phyloP scores from a whole-genome alignment of 1,140 invertebrate species.

The Drosophila elegans region DNA sequence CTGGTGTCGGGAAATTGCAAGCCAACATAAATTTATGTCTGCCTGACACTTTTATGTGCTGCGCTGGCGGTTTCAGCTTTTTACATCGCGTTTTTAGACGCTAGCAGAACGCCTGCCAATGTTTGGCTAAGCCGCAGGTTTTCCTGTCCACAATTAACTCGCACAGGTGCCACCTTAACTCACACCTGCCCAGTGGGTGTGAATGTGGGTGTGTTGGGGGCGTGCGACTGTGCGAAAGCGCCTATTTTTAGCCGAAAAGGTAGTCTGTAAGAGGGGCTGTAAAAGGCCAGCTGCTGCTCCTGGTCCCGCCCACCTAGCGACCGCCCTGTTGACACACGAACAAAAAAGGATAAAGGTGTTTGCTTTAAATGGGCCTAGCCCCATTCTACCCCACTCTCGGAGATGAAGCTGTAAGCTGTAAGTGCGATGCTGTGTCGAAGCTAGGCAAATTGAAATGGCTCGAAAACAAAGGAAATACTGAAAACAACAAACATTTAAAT shows the following conservation, averaged over 20 bases:
- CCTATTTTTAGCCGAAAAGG: slow-evolving; percentile 67
- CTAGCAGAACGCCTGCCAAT: slow-evolving; percentile 50
- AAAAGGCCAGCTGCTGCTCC: slow-evolving; percentile 65
- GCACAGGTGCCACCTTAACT: slow-evolving; percentile 26
- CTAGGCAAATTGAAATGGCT: slow-evolving; percentile 49
- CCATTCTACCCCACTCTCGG: slow-evolving; percentile 4
- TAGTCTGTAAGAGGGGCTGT: slow-evolving; percentile 47
- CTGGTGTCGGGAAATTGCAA: slow-evolving; percentile 53
- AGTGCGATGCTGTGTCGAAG: slow-evolving; percentile 47
- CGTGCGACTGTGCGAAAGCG: slow-evolving; percentile 24
- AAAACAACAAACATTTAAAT: slow-evolving; percentile 54
- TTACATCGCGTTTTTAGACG: slow-evolving; percentile 59
- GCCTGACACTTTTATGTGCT: slow-evolving; percentile 74
- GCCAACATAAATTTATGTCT: slow-evolving; percentile 72
- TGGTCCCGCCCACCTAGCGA: not conserved
- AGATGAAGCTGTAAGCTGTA: slow-evolving; percentile 46
- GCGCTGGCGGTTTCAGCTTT: slow-evolving; percentile 57
- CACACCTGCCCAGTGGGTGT: slow-evolving; percentile 30
- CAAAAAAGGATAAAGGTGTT: slow-evolving; percentile 40
- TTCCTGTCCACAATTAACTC: slow-evolving; percentile 64
- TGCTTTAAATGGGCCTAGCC: slow-evolving; percentile 22
- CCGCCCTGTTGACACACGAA: not conserved
- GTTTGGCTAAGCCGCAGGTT: slow-evolving; percentile 57
- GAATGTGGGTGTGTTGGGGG: not conserved
- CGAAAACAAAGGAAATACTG: slow-evolving; percentile 15